phyloP scores from a whole-genome alignment of 2,888 invertebrate species.

The Troides aeacus region DNA sequence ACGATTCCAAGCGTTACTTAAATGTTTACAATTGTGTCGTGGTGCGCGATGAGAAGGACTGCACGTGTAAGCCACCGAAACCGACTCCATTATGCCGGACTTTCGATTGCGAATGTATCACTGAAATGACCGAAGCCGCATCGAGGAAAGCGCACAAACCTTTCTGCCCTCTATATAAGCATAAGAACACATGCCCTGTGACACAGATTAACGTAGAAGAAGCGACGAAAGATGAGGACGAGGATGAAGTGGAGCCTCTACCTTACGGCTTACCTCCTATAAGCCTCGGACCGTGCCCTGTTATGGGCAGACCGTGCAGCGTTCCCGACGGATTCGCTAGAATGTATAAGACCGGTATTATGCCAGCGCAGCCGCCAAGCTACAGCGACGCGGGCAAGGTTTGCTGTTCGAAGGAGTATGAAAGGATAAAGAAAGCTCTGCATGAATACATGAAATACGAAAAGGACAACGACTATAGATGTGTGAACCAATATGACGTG shows the following conservation, averaged over 20 bases:
- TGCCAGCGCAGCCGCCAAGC: slow-evolving; percentile 58
- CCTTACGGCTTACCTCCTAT: slow-evolving; percentile 73
- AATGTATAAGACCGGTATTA: slow-evolving; percentile 65
- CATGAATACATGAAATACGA: slow-evolving; percentile 65
- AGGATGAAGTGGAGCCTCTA: slow-evolving; percentile 61
- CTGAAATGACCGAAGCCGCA: slow-evolving; percentile 48
- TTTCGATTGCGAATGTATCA: slow-evolving; percentile 66
- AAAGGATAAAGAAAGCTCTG: slow-evolving; percentile 69
- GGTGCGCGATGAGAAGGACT: slow-evolving; percentile 59
- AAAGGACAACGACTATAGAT: slow-evolving; percentile 64
- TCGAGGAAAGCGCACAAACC: slow-evolving; percentile 62
- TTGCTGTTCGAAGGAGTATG: slow-evolving; percentile 72
- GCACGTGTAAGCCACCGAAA: slow-evolving; percentile 64
- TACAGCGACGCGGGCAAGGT: slow-evolving; percentile 69
- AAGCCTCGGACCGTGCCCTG: slow-evolving; percentile 70
- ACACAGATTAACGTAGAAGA: slow-evolving; percentile 54
- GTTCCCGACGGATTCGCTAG: slow-evolving; percentile 70
- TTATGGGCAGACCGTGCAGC: slow-evolving; percentile 67
- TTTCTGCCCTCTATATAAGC: slow-evolving; percentile 66
- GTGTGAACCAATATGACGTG: slow-evolving; percentile 63
- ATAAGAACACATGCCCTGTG: slow-evolving; percentile 65
- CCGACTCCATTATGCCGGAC: slow-evolving; percentile 65
- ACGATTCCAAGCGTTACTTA: slow-evolving; percentile 39
- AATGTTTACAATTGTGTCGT: slow-evolving; percentile 52
- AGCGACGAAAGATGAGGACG: slow-evolving; percentile 58